These are phyloP conservation scores for Glyptemys insculpta DNA, from an alignment of 2,797 vertebrate genomes.

Conservation along the genomic window DNA sequence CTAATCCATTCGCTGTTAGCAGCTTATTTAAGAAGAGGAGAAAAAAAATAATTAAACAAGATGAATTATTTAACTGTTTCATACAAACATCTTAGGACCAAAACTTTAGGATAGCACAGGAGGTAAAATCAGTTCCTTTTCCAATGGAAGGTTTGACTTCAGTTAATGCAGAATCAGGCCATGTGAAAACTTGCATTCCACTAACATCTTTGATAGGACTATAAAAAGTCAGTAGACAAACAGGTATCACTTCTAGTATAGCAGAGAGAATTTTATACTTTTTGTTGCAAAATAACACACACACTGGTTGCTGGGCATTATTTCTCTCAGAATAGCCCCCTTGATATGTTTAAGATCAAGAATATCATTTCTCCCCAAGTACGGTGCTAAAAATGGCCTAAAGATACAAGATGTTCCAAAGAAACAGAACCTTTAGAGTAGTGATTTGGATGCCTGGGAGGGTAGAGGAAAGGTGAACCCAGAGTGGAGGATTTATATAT, in stretches of 20 bases:
- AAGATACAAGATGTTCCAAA: neutral
- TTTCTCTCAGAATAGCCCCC: too few relatives aligned
- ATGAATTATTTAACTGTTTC: neutral
- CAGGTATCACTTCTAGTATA: neutral
- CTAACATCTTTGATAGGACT: neutral
- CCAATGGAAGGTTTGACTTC: neutral
- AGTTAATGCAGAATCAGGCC: neutral
- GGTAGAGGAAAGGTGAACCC: too few relatives aligned
- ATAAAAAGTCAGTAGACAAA: neutral
- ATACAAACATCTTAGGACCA: neutral
- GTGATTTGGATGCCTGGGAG: too few relatives aligned
- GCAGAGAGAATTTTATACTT: neutral
- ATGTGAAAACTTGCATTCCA: neutral
- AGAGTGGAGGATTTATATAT: too few relatives aligned
- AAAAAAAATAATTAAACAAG: neutral
- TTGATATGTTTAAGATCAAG: neutral
- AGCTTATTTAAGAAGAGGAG: constrained; percentile 79
- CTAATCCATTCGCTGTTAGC: constrained; percentile 92
- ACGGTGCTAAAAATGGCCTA: neutral
- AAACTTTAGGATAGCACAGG: neutral
- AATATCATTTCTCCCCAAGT: neutral
- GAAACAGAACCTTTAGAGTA: too few relatives aligned
- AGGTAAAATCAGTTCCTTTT: neutral
- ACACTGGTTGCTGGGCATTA: neutral
- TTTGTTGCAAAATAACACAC: neutral